These are phyloP conservation scores for Pandion haliaetus DNA, from an alignment of 2,113 vertebrate species.

Conservation along the genomic window DNA sequence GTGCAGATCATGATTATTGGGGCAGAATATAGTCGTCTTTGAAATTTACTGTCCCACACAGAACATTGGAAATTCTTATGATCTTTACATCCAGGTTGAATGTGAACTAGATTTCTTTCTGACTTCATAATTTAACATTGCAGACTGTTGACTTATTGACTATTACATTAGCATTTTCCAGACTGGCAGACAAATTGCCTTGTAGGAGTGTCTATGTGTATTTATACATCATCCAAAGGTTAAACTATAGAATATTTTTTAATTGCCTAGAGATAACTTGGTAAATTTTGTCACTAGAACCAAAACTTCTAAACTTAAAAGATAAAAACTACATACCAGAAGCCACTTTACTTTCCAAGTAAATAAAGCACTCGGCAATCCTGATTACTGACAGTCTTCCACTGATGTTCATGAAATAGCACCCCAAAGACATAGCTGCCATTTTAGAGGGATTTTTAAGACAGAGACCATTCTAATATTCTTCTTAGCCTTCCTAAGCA, in stretches of 20 bases:
- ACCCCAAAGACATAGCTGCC: not conserved
- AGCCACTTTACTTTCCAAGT: not conserved
- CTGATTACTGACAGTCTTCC: not conserved
- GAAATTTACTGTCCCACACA: slow-evolving; percentile 35
- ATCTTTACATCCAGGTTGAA: not conserved
- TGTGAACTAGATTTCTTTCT: not conserved
- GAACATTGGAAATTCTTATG: not conserved
- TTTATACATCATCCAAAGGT: slow-evolving; percentile 36
- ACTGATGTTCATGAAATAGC: not conserved
- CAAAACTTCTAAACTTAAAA: not conserved
- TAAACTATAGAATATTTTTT: slow-evolving; percentile 27
- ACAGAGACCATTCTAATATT: not conserved
- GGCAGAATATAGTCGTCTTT: not conserved
- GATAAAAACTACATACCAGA: not conserved
- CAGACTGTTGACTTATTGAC: slow-evolving; percentile 51
- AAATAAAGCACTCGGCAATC: not conserved
- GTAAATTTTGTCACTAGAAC: not conserved
- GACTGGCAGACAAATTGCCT: slow-evolving; percentile 42
- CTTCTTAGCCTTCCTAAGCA: not conserved
- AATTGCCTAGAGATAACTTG: slow-evolving; percentile 9
- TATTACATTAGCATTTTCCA: slow-evolving; percentile 21
- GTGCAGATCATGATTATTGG: not conserved
- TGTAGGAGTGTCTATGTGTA: slow-evolving; percentile 18
- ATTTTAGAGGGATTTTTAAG: not conserved
- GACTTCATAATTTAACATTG: slow-evolving; percentile 16